Evolutionary conservation across 2,113 vertebrate species (phyloP).

Genomic region (Eulemur rufifrons): DNA sequence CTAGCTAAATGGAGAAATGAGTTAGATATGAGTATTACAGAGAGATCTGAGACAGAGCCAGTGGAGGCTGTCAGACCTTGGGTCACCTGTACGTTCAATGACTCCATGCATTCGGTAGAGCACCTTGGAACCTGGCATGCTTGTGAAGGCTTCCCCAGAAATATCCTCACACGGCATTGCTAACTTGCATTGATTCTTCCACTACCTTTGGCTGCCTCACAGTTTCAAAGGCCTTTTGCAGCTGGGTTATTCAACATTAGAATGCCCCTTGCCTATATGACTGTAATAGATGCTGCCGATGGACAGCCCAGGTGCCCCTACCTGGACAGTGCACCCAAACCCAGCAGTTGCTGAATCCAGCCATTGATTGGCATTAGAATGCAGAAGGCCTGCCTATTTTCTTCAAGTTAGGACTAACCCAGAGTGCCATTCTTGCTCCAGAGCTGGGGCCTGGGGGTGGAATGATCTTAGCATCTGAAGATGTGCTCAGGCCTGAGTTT

Average conservation of each 20-base stretch:
- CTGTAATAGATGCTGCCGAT: background rate
- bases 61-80: background rate
- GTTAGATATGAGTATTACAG: background rate
- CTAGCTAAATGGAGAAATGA: background rate
- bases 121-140: background rate
- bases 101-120: rapidly evolving
- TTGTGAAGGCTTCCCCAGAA: background rate
- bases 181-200: background rate
- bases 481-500: background rate
- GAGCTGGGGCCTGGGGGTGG: rapidly evolving
- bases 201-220: background rate
- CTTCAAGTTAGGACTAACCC: background rate
- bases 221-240: background rate
- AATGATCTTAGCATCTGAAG: background rate
- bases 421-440: background rate
- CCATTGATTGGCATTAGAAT: background rate
- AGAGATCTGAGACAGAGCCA: background rate
- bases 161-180: background rate
- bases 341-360: background rate
- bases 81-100: background rate
- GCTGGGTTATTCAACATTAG: background rate
- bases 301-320: background rate
- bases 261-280: background rate
- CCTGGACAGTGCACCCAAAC: background rate
- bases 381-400: background rate